Evolutionary conservation across 2,888 invertebrate species (phyloP), one percentile per base, ranked within the genome.

Genomic region (Lissocephala sabroskyi): DNA sequence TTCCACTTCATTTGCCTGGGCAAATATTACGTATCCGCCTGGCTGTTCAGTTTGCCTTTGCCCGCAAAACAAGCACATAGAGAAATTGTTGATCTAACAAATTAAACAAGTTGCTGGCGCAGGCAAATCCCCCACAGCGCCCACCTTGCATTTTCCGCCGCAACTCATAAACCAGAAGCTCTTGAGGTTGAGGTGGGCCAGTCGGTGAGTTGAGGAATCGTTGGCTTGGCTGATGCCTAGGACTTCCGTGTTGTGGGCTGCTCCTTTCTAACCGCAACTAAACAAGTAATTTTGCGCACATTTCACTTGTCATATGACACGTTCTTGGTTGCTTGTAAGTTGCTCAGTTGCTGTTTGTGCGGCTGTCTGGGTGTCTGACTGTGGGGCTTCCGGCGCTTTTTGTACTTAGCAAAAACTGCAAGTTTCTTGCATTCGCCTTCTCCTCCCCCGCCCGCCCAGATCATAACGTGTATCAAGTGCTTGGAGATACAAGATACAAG

Each of bases 271-370:
- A 49, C 73, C 60, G 49, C 65, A 57, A 56, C 74, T 73, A 68
- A 76, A 73, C 68, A 76, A 71, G 70, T 71, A 71, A 73, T 76
- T 71, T 76, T 73, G 70, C 46, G 55, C 77, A 73, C 70, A 71
- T 71, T 71, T 71, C 70, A 73, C 77, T 71, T 71, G 70, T 71
- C 74, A 76, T 62, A 71, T 65, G 74, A 76, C 77, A 71, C 70
- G 77, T 70, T 53, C 55, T 62, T 50, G 49, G 47, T 51, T 58
- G 14, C 35, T 10, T 16, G 9, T n/a, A n/a, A 16, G 7, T 35
- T 13, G 10, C 14, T 14, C 17, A 1, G 9, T 14, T 9, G 5
- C 35, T 11, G 35, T 4, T 30, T 3, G 4, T 11, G 30, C 13
- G 35, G 13, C 35, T 6, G 35, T 35, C 10, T 2, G 35, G 10